A percentile compares a stretch with the other conserved stretches of the same genome.
phyloP scores from a whole-genome alignment of 2,113 vertebrate genomes.

The Aldabrachelys gigantea region DNA sequence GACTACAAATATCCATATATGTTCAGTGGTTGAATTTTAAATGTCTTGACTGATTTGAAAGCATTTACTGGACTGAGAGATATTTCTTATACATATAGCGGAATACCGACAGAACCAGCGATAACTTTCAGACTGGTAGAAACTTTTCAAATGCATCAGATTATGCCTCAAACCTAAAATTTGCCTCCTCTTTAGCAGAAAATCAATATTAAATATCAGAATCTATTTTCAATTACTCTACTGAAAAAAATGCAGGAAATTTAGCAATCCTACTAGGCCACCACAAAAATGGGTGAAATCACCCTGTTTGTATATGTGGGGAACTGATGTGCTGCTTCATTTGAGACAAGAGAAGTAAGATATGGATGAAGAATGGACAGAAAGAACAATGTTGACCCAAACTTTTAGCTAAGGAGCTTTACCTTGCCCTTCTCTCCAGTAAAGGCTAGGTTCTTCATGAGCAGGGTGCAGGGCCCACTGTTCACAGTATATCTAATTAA shows the following conservation, averaged over 20 bases:
- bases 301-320: neutral
- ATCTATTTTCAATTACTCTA: neutral
- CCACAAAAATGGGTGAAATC: neutral
- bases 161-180: neutral
- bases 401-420: conserved; percentile 24
- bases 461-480: conserved; percentile 19
- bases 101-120: neutral
- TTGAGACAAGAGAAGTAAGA: neutral
- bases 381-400: neutral
- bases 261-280: neutral
- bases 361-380: accelerated
- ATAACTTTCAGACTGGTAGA: neutral
- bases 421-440: neutral
- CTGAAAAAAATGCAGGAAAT: neutral
- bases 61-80: neutral
- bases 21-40: neutral
- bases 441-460: neutral
- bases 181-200: neutral
- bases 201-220: neutral
- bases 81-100: neutral
- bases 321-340: neutral
- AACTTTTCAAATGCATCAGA: neutral
- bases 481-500: conserved; percentile 49
- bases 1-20: neutral
- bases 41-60: neutral